A percentile compares a stretch with the other conserved stretches of the same genome.
Evolutionary conservation across 2,888 invertebrate genomes (phyloP).

Genomic region (Epistrophe grossulariae): DNA sequence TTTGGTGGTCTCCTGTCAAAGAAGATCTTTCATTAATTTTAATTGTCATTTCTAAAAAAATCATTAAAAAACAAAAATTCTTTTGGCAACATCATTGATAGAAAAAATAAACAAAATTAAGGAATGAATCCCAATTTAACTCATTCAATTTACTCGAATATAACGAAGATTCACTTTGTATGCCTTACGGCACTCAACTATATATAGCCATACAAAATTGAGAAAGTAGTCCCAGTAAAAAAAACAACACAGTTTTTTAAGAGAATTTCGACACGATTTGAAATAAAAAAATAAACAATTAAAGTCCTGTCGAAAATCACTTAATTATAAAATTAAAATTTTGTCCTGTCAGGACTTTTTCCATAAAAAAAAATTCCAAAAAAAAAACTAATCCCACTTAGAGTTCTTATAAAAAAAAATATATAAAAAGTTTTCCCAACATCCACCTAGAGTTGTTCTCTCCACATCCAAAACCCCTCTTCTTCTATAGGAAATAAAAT

Average conservation of each 20-base stretch:
- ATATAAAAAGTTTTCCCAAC: background rate
- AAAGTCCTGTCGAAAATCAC: conserved; percentile 24
- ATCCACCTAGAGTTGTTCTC: background rate
- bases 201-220: no score
- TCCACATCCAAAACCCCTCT: background rate
- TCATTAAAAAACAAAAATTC: background rate
- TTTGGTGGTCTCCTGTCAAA: conserved; percentile 61
- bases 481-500: conserved; percentile 33
- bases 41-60: conserved; percentile 13
- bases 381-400: background rate
- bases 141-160: no score
- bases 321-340: conserved; percentile 35
- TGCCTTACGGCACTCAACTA: no score
- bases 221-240: no score
- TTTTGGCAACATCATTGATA: no score
- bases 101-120: no score
- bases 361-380: conserved; percentile 3
- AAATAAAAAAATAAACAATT: conserved; percentile 14
- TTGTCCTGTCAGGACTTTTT: background rate
- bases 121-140: no score
- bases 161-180: no score
- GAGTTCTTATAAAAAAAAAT: background rate
- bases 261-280: background rate
- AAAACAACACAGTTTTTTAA: background rate
- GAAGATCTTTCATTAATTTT: conserved; percentile 51